Base-by-base conservation (phyloP, 92 coral and sea anemone species). In the Nematostella vectensis region DNA sequence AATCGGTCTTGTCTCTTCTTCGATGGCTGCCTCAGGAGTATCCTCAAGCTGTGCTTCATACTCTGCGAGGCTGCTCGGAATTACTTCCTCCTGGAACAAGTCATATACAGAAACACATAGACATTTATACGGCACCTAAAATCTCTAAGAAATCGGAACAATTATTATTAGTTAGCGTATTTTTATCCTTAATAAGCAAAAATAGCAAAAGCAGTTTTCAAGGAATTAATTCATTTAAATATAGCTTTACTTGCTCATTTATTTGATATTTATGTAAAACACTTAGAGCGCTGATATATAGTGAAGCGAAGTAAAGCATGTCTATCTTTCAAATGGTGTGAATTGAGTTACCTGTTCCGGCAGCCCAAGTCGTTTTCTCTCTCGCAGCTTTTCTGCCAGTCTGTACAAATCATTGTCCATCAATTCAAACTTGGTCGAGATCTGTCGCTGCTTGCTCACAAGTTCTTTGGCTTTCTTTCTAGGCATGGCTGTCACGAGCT, bases 371-470 rank as follows among this genome's bases (percentile, higher is more conserved):
- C 71, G 84, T 50, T 80, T 85, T 31, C 88, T 72, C 51, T 82
- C 81, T 42, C 86, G 62, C 9, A 78, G 72, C 48, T 78, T 81
- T 62, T 93, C 99, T 15, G 96, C 93, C 64, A 87, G 48, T 47
- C 85, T 82, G 23, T 64, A 83, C 28, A 93, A 74, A 49, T 78
- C 95, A 47, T 59, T 76, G 73, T 93, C 93, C 89, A 86, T 88
- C 25, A 88, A 78, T 43, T 93, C 89, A 59, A 93, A 93, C 79
- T 81, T 81, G 29, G 74, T 57, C 18, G 81, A 53, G 18, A 86
- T 64, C 47, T 83, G 72, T 47, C 77, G 81, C 61, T 93, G 96
- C 59, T 82, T 93, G 25, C 78, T 63, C 27, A 93, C 78, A 33
- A 93, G 77, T 27, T 68, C 75, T 55, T 88, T 81, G 36, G 89